Evolutionary conservation across 2,113 vertebrate genomes (phyloP).

Genomic region (Oreotrochilus melanogaster): DNA sequence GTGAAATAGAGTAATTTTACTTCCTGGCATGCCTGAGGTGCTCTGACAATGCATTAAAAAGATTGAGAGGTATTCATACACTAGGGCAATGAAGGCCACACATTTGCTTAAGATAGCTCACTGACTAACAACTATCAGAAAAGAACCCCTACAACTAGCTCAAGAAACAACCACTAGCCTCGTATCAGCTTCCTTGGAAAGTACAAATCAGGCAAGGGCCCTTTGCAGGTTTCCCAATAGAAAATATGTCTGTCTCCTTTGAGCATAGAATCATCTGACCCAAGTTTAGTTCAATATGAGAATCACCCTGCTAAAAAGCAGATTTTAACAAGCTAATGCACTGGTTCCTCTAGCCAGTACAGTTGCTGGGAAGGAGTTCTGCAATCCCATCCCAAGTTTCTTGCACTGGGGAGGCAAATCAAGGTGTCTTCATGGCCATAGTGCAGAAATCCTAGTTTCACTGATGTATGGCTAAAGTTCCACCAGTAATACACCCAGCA

Average conservation of each 20-base stretch:
- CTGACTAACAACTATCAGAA: constrained; percentile 12
- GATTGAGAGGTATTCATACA: constrained; percentile 58
- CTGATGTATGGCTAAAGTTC: background rate
- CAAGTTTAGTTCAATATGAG: background rate
- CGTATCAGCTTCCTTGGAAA: background rate
- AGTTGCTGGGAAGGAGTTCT: background rate
- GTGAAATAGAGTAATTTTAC: constrained; percentile 69
- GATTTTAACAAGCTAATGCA: background rate
- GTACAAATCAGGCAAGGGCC: background rate
- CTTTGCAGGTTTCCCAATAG: background rate
- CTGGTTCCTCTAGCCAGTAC: background rate
- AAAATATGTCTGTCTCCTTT: background rate
- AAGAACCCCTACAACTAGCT: background rate
- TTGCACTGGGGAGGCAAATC: background rate
- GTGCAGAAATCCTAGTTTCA: background rate
- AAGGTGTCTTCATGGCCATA: background rate
- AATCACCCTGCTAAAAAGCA: background rate
- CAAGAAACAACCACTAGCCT: background rate
- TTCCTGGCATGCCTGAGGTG: constrained; percentile 43
- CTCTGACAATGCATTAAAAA: constrained; percentile 68
- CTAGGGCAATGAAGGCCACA: constrained; percentile 60
- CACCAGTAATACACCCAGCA: background rate
- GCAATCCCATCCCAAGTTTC: background rate
- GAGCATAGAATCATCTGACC: background rate
- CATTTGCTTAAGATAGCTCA: constrained; percentile 46